Conservation (phyloP, 2,797 vertebrate species). For the Danio choprae region DNA sequence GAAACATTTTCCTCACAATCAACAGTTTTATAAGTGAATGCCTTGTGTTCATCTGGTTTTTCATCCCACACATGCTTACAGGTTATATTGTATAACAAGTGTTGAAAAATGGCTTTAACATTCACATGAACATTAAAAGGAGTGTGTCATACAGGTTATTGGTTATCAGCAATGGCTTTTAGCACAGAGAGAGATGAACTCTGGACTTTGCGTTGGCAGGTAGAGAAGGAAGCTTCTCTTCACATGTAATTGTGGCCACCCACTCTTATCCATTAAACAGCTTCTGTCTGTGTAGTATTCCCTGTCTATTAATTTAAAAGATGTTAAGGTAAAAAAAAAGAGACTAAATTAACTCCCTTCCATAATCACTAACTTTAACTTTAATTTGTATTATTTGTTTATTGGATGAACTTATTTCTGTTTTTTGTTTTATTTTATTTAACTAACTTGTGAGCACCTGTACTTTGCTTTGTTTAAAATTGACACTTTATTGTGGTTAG, state of each 20-base stretch:
- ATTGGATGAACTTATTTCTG: too few species aligned
- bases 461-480: not conserved
- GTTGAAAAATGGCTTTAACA: conserved; percentile 21
- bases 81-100: conserved; percentile 12
- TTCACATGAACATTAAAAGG: conserved; percentile 5
- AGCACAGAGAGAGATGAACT: conserved; percentile 40
- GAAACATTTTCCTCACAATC: not conserved
- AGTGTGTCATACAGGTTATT: conserved; percentile 36
- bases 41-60: not conserved
- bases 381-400: too few species aligned
- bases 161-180: conserved; percentile 38
- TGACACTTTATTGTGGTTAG: not conserved
- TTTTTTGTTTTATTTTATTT: too few species aligned
- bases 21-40: conserved; percentile 1
- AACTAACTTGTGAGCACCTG: too few species aligned
- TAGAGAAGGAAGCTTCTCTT: conserved; percentile 22
- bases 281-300: conserved; percentile 35
- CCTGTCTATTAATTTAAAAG: conserved; percentile 44
- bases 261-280: conserved; percentile 59
- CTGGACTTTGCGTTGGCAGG: conserved; percentile 48
- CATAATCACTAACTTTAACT: not conserved
- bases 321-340: conserved; percentile 20
- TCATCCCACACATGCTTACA: conserved; percentile 11
- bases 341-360: conserved; percentile 2
- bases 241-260: conserved; percentile 50